These are phyloP conservation scores for Protaetia brevitarsis DNA, from an alignment of 1,140 invertebrate genomes.

Conservation along the genomic window DNA sequence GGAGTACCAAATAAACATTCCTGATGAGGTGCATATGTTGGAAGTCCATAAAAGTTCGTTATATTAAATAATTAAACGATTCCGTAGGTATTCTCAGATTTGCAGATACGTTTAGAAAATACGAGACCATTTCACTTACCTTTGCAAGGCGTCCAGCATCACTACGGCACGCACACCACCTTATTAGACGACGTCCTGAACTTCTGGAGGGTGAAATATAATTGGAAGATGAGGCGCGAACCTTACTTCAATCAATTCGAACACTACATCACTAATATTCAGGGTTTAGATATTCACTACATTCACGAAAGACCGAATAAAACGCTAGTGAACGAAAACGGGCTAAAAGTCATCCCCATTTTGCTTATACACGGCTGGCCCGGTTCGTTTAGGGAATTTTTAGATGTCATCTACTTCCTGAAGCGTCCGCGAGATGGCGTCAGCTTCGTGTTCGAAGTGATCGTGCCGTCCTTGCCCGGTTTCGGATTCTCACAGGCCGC, in stretches of 20 bases:
- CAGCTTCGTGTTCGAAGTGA: not conserved
- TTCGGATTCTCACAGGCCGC: slow-evolving; percentile 80
- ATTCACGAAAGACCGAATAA: not conserved
- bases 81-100: slow-evolving; percentile 60
- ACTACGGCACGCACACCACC: slow-evolving; percentile 74
- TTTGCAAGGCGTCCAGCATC: slow-evolving; percentile 66
- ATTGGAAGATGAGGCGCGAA: slow-evolving; percentile 71
- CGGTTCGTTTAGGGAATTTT: slow-evolving; percentile 82
- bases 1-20: too few relatives aligned
- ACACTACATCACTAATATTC: slow-evolving; percentile 71
- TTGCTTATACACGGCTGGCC: slow-evolving; percentile 91
- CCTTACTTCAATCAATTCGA: slow-evolving; percentile 66
- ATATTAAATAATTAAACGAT: too few relatives aligned
- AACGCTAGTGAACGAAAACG: too few relatives aligned
- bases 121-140: slow-evolving; percentile 56
- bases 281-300: slow-evolving; percentile 63
- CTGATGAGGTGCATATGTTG: too few relatives aligned
- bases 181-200: slow-evolving; percentile 68
- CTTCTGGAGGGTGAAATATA: slow-evolving; percentile 72
- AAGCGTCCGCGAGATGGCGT: slow-evolving; percentile 48
- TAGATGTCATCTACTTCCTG: slow-evolving; percentile 69
- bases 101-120: slow-evolving; percentile 58
- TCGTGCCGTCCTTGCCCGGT: not conserved
- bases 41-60: too few relatives aligned
- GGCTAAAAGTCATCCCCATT: slow-evolving; percentile 53